Conservation (phyloP, 2,888 invertebrate species). For the Phymatocera aterrima region DNA sequence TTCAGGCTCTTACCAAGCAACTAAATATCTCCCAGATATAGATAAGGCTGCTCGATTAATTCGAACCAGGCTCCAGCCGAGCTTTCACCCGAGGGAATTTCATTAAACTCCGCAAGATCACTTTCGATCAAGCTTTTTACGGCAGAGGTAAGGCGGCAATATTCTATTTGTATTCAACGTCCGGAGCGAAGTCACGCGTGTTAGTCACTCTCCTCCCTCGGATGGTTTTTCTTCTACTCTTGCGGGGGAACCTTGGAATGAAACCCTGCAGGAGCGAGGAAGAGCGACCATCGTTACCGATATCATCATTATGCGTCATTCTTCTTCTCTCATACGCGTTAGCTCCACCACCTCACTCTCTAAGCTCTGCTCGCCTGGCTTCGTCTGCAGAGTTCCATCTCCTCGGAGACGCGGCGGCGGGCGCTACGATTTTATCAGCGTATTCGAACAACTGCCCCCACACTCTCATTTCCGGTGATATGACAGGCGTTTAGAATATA, state of each 20-base stretch:
- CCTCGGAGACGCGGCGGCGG: background rate
- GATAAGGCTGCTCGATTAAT: conserved; percentile 23
- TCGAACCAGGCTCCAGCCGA: background rate
- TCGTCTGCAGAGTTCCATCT: too few relatives aligned
- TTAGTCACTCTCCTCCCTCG: too few relatives aligned
- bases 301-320: background rate
- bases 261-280: conserved; percentile 3
- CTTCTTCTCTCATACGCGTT: background rate
- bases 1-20: background rate
- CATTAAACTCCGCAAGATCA: conserved; percentile 38
- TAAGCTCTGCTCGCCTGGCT: too few relatives aligned
- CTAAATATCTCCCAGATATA: conserved; percentile 12
- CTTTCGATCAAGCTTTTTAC: conserved; percentile 29
- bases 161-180: conserved; percentile 21
- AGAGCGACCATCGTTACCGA: background rate
- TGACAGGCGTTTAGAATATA: conserved; percentile 14
- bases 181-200: conserved; percentile 8
- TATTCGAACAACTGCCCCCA: background rate
- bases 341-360: background rate
- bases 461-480: conserved; percentile 5
- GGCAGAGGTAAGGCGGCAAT: background rate
- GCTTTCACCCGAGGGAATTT: conserved; percentile 3
- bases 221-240: too few relatives aligned
- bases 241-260: background rate
- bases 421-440: background rate